Base-by-base conservation (phyloP, 2,797 vertebrate species). In the Enteromius unitaeniatus region DNA sequence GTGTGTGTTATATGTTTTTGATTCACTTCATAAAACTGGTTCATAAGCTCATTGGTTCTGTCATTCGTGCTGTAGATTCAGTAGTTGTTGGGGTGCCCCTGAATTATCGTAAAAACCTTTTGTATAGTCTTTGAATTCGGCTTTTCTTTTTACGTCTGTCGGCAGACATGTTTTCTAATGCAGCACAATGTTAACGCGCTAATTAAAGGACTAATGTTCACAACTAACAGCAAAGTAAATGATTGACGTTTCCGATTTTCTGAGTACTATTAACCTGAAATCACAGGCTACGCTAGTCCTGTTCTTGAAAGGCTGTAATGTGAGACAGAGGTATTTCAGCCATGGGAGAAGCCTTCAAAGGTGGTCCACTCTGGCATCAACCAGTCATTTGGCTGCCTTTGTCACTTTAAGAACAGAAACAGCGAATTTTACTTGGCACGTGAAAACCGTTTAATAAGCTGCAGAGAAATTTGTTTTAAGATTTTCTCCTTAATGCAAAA, bases 401-500 rank as follows among this genome's bases (percentile, higher is more conserved):
- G 85, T 83, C 84, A 81, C 60, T 85, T 70, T 82, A 74, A 81
- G 68, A 84, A 87, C 51, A 84, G 75, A 87, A 88, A 65, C 83
- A 28, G 28, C 70, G 76, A 87, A 88, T 89, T 87, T 85, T 19
- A 86, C 83, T 87, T 91, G 88, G 88, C 89, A 82, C 21, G 51
- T 72, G 81, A 58, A 88, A 88, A 82, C 74, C 23, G 64, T 82
- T n/a, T 87, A 88, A 90, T 84, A 87, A 85, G 53, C 84, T 74
- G 65, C 78, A 87, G 70, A 70, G 49, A 82, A 86, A 78, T 58
- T 80, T 81, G 75, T 88, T 88, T 81, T 60, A 85, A 49, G 88
- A 86, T 85, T 77, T 91, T 89, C 88, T 86, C 65, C 45, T 85
- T 88, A 85, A 91, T 86, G n/a, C 65, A 81, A 87, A 90, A 87